Evolutionary conservation across 2,113 vertebrate genomes (phyloP), one percentile per base, ranked within the genome.

Genomic region (Leucopternis melanops): DNA sequence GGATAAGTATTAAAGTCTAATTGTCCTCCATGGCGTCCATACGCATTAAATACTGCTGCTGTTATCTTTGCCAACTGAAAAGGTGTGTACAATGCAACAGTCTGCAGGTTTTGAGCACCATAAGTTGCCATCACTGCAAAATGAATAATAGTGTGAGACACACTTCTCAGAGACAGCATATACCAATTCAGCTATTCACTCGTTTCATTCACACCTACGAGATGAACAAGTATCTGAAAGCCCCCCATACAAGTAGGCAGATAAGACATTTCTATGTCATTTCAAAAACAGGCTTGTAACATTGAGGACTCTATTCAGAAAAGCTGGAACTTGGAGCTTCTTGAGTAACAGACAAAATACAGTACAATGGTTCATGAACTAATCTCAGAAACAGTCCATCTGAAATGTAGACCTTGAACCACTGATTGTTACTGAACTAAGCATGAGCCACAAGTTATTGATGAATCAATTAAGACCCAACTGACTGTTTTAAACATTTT

Each of bases 391-490:
- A 45, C 18, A 72, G 42, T 40, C 29, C 20, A 17, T 61, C 16
- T 73, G 69, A 84, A 82, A 81, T 91, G 70, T 59, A 91, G n/a
- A 88, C 83, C 29, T 75, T 81, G 61, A 89, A 65, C 22, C 81
- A 72, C 34, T 14, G 9, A 36, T 70, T 72, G 45, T 32, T 90
- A 42, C 31, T 88, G 58, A 95, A 74, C 38, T 77, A 90, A 94
- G 20, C 75, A 92, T 21, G 17, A 91, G 44, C 63, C 63, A 94
- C 45, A 79, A 88, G 58, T 54, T 54, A 29, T 29, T 90, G 86
- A 96, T 71, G 29, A 94, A 87, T 58, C 86, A 81, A 73, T 93
- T 94, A 88, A 89, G 95, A 81, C 25, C 32, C 18, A 73, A 40
- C 62, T 61, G 62, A 40, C 29, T 81, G 50, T 47, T 88, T 90